phyloP scores from a whole-genome alignment of 2,797 vertebrate genomes.

The Acanthiza pusilla region DNA sequence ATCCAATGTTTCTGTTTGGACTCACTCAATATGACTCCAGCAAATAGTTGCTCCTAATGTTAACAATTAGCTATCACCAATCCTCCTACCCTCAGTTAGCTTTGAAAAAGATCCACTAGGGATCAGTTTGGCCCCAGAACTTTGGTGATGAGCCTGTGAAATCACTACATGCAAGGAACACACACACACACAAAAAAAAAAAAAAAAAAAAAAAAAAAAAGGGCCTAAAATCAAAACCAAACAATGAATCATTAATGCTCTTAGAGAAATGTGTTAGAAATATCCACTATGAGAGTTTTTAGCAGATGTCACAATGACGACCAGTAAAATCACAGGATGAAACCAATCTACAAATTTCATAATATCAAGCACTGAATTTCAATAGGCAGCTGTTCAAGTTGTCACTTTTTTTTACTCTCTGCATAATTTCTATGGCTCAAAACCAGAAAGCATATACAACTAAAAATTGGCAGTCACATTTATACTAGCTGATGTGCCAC shows the following conservation, averaged over 20 bases:
- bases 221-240: background rate
- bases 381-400: slow-evolving; percentile 27
- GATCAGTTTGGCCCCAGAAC: background rate
- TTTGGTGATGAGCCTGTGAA: background rate
- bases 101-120: background rate
- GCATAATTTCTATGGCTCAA: background rate
- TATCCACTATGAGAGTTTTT: slow-evolving; percentile 3
- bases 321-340: slow-evolving; percentile 18
- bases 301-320: slow-evolving; percentile 9
- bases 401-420: background rate
- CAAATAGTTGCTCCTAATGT: background rate
- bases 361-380: slow-evolving; percentile 9
- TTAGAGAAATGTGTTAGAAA: slow-evolving; percentile 12
- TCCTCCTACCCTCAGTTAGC: background rate
- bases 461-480: slow-evolving; percentile 34
- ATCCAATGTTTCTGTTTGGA: background rate
- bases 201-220: background rate
- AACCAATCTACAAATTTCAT: slow-evolving; percentile 27
- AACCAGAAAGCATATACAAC: slow-evolving; percentile 14
- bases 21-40: background rate
- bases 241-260: slow-evolving; percentile 13
- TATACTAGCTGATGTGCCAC: slow-evolving; percentile 2
- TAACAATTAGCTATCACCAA: background rate
- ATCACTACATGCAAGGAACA: background rate
- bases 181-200: background rate